These are phyloP conservation scores for Colostygia pectinataria DNA, from an alignment of 2,888 invertebrate genomes.

Conservation along the genomic window DNA sequence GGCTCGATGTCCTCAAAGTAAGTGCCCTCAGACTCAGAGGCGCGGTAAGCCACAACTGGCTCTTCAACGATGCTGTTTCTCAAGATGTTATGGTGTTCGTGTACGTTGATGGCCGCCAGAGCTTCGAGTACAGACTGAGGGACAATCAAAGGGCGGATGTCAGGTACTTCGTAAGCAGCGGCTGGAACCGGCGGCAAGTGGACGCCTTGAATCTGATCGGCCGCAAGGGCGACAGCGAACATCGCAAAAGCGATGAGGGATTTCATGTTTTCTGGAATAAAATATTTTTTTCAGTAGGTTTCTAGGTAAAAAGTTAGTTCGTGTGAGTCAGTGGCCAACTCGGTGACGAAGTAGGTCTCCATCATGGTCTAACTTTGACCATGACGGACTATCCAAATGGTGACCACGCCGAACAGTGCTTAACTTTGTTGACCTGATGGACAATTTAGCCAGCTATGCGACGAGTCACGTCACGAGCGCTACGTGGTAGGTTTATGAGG, in stretches of 20 bases:
- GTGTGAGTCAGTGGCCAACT: no score
- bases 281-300: background rate
- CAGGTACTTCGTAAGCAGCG: slow-evolving; percentile 2
- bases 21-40: background rate
- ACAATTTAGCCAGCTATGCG: no score
- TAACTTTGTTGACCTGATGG: no score
- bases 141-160: slow-evolving; percentile 15
- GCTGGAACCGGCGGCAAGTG: slow-evolving; percentile 8
- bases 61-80: background rate
- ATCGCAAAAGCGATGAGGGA: slow-evolving; percentile 56
- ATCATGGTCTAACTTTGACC: no score
- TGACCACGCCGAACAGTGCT: no score
- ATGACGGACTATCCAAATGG: no score
- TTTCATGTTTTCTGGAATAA: slow-evolving; percentile 61
- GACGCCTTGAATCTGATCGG: slow-evolving; percentile 30
- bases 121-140: slow-evolving; percentile 5
- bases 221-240: slow-evolving; percentile 52
- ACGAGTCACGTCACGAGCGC: no score
- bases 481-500: no score
- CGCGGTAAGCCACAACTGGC: background rate
- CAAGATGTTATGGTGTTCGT: background rate
- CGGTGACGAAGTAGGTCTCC: background rate
- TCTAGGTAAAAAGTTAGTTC: background rate
- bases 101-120: background rate
- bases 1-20: background rate